Percentiles rank a stretch among this genome's conserved stretches.
These are phyloP conservation scores for Polydesmus complanatus DNA, from an alignment of 2,888 invertebrate species.

Conservation along the genomic window DNA sequence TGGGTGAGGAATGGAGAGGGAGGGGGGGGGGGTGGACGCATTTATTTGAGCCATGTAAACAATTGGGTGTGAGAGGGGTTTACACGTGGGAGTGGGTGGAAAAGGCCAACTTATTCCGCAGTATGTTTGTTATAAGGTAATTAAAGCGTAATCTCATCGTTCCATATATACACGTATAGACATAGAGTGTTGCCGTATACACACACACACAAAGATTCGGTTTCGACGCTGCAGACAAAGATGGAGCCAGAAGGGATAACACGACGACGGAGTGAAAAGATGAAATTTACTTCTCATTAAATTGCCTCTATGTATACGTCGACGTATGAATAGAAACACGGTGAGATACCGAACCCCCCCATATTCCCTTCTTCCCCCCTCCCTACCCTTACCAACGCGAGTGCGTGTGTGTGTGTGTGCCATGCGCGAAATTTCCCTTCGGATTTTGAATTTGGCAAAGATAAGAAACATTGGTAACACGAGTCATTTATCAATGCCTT, in stretches of 20 bases:
- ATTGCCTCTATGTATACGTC: too few species aligned
- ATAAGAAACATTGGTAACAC: background rate
- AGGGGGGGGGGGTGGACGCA: background rate
- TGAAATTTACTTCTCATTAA: background rate
- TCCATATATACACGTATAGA: too few species aligned
- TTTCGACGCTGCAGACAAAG: too few species aligned
- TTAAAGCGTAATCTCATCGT: slow-evolving; percentile 14
- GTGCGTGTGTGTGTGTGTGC: background rate
- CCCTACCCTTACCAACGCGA: too few species aligned
- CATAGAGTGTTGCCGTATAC: too few species aligned
- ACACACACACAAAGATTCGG: too few species aligned
- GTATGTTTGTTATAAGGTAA: slow-evolving; percentile 15
- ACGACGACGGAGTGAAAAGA: too few species aligned
- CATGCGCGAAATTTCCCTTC: background rate
- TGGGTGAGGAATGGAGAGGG: background rate
- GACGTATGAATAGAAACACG: background rate
- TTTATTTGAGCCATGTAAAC: background rate
- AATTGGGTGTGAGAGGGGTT: slow-evolving; percentile 2
- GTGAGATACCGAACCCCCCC: too few species aligned
- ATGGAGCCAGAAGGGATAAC: too few species aligned
- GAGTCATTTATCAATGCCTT: background rate
- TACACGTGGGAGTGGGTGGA: background rate
- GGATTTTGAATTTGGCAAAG: background rate
- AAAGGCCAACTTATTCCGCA: background rate
- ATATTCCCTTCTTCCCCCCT: too few species aligned